These are phyloP conservation scores for Orientallactaga sibirica DNA, from an alignment of 2,797 vertebrate genomes.

Conservation along the genomic window DNA sequence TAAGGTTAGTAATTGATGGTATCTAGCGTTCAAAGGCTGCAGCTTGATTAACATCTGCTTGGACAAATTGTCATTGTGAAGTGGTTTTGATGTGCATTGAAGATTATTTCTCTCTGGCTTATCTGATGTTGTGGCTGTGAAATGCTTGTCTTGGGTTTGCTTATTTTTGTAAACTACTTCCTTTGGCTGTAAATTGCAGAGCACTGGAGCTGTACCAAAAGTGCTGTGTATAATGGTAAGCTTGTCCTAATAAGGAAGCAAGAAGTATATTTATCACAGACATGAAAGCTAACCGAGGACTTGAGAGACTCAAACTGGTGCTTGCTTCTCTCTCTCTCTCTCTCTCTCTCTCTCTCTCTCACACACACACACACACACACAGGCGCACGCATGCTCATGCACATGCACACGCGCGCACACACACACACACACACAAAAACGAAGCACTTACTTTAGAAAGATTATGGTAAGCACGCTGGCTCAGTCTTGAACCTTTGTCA, in stretches of 20 bases:
- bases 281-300: slow-evolving; percentile 88
- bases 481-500: slow-evolving; percentile 96
- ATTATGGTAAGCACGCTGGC: slow-evolving; percentile 94
- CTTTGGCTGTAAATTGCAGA: slow-evolving; percentile 90
- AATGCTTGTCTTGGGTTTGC: slow-evolving; percentile 92
- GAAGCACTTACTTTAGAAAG: slow-evolving; percentile 93
- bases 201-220: slow-evolving; percentile 90
- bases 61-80: slow-evolving; percentile 94
- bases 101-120: slow-evolving; percentile 91
- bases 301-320: slow-evolving; percentile 91
- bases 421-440: slow-evolving; percentile 63
- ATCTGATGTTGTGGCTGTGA: slow-evolving; percentile 92
- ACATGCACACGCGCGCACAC: background rate
- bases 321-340: slow-evolving; percentile 63
- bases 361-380: background rate
- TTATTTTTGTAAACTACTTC: slow-evolving; percentile 91
- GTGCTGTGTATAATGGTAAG: slow-evolving; percentile 90
- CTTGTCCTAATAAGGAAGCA: slow-evolving; percentile 93
- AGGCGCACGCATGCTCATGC: background rate
- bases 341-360: background rate
- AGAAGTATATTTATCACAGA: slow-evolving; percentile 90
- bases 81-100: slow-evolving; percentile 92
- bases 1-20: slow-evolving; percentile 94
- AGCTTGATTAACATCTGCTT: slow-evolving; percentile 94
- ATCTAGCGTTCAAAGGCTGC: slow-evolving; percentile 92